phyloP scores from a whole-genome alignment of 1,140 invertebrate genomes.

The Eueides isabella region DNA sequence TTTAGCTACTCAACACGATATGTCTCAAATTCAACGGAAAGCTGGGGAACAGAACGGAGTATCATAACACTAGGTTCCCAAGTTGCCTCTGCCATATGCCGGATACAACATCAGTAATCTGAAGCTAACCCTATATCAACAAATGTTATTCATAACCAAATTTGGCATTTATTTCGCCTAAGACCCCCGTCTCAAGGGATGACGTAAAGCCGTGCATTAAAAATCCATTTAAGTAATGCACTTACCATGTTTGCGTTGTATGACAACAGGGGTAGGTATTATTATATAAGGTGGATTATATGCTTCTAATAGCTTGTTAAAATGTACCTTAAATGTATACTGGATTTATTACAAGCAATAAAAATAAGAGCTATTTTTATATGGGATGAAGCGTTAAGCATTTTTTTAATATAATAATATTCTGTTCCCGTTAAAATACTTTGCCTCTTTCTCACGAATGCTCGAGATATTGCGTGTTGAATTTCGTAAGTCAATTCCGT shows the following conservation, averaged over 20 bases:
- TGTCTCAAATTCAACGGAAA: too few relatives aligned
- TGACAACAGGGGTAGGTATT: constrained; percentile 6
- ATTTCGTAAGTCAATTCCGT: too few relatives aligned
- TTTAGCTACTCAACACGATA: too few relatives aligned
- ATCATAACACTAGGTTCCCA: too few relatives aligned
- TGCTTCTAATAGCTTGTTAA: not conserved
- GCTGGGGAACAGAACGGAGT: too few relatives aligned
- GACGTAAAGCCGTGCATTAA: constrained; percentile 47
- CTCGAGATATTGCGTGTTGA: too few relatives aligned
- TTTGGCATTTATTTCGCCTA: constrained; percentile 3
- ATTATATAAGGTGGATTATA: constrained; percentile 14
- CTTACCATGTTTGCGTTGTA: constrained; percentile 27
- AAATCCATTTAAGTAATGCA: constrained; percentile 62
- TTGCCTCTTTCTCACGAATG: not conserved
- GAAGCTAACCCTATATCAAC: not conserved
- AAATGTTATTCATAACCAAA: constrained; percentile 9
- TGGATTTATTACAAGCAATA: not conserved
- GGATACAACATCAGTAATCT: not conserved
- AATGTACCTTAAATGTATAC: not conserved
- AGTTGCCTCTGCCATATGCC: too few relatives aligned
- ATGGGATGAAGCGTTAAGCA: not conserved
- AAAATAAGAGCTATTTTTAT: not conserved
- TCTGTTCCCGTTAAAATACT: too few relatives aligned
- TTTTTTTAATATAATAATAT: too few relatives aligned
- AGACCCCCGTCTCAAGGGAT: constrained; percentile 18